phyloP scores from a whole-genome alignment of 2,888 invertebrate genomes.

The Imbricaverruca yamaguchii region DNA sequence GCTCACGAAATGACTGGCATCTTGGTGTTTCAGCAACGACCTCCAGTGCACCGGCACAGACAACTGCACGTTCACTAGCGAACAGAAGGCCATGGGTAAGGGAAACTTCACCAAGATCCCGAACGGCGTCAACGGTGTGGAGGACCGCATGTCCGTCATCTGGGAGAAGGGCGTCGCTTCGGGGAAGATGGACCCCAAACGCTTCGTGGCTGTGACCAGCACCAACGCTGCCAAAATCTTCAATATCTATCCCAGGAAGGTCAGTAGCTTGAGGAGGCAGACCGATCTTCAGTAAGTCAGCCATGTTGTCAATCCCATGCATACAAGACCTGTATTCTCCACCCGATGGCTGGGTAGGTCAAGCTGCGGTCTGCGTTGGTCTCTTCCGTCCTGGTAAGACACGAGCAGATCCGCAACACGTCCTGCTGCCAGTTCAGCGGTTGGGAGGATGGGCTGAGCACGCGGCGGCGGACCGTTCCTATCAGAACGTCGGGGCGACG shows the following conservation, averaged over 20 bases:
- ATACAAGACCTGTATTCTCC: too few relatives aligned
- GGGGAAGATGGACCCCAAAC: slow-evolving; percentile 81
- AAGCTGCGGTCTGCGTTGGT: too few relatives aligned
- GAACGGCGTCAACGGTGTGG: slow-evolving; percentile 94
- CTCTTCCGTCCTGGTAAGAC: too few relatives aligned
- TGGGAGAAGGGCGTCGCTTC: slow-evolving; percentile 95
- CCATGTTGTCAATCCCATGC: too few relatives aligned
- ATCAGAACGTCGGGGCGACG: too few relatives aligned
- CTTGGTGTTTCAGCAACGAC: slow-evolving; percentile 58
- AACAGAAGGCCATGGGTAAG: slow-evolving; percentile 81
- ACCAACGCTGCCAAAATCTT: slow-evolving; percentile 95
- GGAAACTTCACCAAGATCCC: slow-evolving; percentile 90
- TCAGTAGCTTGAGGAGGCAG: slow-evolving; percentile 34
- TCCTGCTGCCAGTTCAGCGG: too few relatives aligned
- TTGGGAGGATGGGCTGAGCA: too few relatives aligned
- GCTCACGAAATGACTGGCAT: too few relatives aligned
- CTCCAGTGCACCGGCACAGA: slow-evolving; percentile 91
- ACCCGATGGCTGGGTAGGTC: too few relatives aligned
- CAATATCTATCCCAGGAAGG: slow-evolving; percentile 90
- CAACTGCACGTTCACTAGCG: slow-evolving; percentile 87
- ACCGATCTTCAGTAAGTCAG: not conserved
- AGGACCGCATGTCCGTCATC: slow-evolving; percentile 88
- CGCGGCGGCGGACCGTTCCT: too few relatives aligned
- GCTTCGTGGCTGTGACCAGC: slow-evolving; percentile 94
- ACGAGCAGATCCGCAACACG: too few relatives aligned